Evolutionary conservation across 2,113 vertebrate genomes (phyloP), one percentile per base, ranked within the genome.

Genomic region (Microcebus murinus): DNA sequence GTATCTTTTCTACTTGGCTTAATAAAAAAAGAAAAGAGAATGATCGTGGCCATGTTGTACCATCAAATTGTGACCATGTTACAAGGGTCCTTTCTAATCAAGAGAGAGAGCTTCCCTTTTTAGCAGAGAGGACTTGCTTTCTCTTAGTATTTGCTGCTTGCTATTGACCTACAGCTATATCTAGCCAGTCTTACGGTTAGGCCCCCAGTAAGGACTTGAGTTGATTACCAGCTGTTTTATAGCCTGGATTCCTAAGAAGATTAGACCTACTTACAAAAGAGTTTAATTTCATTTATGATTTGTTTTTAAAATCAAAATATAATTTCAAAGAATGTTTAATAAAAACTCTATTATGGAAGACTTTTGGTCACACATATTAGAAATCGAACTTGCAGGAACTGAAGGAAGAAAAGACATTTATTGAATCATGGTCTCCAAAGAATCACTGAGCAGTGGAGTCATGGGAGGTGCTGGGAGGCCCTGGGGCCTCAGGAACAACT

Each of bases 321-420:
- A 81, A 76, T 94, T 95, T 89, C 68, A 94, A 85, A 67, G 12
- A 89, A 57, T 79, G 48, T 87, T 94, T 52, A 77, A 91, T n/a
- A 50, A 87, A 89, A 95, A 70, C 63, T 11, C 27, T 86, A 76
- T 80, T 84, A 88, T 48, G 87, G 76, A 93, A 29, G 36, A 61
- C 59, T 81, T 55, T 74, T 34, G 29, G 36, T 76, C 42, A 71
- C 39, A 83, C 18, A 3, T 65, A 57, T 83, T 23, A 83, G 61
- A 65, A 77, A 57, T 91, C 31, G 65, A 87, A 82, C 25, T 68
- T 82, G 36, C 18, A 57, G 59, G 9, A 83, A 84, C 23, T 74
- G 13, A 36, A 83, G n/a, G n/a, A 77, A 88, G 23, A 77, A 90
- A 95, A 82, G 13, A 27, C 50, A 84, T n/a, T 17, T 79, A 42